Evolutionary conservation across 2,113 vertebrate genomes (phyloP), one percentile per base, ranked within the genome.

Genomic region (Entelurus aequoreus): DNA sequence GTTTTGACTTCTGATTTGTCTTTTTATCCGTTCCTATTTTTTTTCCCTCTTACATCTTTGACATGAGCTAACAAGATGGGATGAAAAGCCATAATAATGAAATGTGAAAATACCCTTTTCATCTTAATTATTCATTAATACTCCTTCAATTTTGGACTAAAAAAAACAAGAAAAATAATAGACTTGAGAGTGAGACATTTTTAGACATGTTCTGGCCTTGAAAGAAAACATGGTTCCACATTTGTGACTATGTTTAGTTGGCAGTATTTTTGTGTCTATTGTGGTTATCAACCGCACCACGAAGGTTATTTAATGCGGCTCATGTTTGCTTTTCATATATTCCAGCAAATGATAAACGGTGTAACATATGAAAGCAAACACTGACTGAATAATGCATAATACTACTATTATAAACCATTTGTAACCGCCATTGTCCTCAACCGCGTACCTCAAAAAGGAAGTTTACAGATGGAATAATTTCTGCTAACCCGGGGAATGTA

Each of bases 401-500:
- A 64, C 69, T 47, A 51, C 16, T 15, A 16, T 50, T 16, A 49
- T 7, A 49, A 49, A 49, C 48, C 48, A 47, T 47, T 57, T 57
- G 15, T 57, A 19, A 57, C 38, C 28, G 44, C 21, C 21, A 36
- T 14, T 50, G 63, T 49, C 42, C 8, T 52, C 66, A 50, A 66
- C 19, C 48, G 28, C 68, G 1, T 62, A 70, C 65, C 35, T 54
- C 35, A 5, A 15, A 62, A 66, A 56, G 55, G 66, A 73, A 59
- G 7, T 35, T 42, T 64, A 62, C 44, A 80, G 70, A 75, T 68
- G 63, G 16, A 71, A 72, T 68, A 48, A 75, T 78, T 78, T 74
- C 37, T 54, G 28, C 49, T 56, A 74, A 77, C 71, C 68, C 65
- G 53, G 48, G 46, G 47, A 74, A 77, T 75, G 61, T 54, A 70